phyloP scores from a whole-genome alignment of 2,113 vertebrate genomes.

The Agapornis roseicollis region DNA sequence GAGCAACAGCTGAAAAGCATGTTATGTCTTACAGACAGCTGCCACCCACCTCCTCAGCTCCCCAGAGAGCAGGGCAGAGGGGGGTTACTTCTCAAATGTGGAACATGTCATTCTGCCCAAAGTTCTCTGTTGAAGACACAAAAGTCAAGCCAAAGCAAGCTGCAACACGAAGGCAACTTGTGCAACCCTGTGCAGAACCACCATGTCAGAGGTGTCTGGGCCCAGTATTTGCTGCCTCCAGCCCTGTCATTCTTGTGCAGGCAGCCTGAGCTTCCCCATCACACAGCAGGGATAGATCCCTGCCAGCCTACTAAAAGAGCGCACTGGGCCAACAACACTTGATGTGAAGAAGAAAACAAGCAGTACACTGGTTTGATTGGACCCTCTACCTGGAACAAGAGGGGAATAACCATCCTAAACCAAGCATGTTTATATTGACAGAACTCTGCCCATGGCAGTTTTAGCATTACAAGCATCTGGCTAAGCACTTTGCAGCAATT shows the following conservation, averaged over 20 bases:
- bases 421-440: background rate
- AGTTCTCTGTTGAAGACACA: background rate
- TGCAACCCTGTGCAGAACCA: background rate
- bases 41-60: background rate
- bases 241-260: background rate
- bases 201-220: background rate
- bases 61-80: background rate
- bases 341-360: background rate
- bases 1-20: background rate
- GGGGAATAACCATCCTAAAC: background rate
- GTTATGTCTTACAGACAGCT: background rate
- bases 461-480: background rate
- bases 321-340: background rate
- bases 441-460: background rate
- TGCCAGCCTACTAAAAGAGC: background rate
- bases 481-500: background rate
- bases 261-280: background rate
- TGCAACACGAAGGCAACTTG: background rate
- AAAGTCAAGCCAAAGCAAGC: background rate
- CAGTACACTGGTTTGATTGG: background rate
- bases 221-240: background rate
- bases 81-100: background rate
- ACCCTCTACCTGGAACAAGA: background rate
- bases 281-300: rapidly evolving
- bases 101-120: background rate